Evolutionary conservation across 2,888 invertebrate genomes (phyloP).

Genomic region (Pinctada fucata): DNA sequence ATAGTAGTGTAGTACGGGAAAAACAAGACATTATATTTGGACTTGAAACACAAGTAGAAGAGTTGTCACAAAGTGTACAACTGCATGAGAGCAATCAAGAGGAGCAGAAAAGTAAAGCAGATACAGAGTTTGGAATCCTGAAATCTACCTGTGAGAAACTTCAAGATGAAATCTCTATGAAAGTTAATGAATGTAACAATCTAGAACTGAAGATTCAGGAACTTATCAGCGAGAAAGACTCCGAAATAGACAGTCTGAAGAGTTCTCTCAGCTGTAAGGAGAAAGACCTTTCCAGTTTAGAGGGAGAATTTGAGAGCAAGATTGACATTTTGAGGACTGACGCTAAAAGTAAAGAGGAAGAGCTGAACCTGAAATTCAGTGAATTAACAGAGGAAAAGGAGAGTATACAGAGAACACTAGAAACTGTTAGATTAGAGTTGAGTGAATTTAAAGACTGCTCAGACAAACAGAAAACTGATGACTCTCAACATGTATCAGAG

Average conservation of each 20-base stretch:
- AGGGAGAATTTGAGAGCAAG: conserved; percentile 25
- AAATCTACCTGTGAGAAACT: conserved; percentile 15
- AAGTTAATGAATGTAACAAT: neutral
- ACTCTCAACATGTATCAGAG: conserved; percentile 40
- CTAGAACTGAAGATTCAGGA: conserved; percentile 19
- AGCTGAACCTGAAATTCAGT: conserved; percentile 29
- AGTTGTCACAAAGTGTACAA: conserved; percentile 7
- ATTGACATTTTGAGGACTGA: neutral
- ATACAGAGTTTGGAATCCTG: conserved; percentile 4
- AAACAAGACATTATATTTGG: conserved; percentile 39
- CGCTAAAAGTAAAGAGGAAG: conserved; percentile 26
- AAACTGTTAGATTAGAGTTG: conserved; percentile 35
- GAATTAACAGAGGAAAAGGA: conserved; percentile 34
- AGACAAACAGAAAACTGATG: conserved; percentile 39
- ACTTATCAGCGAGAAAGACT: conserved; percentile 8
- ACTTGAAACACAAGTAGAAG: conserved; percentile 31
- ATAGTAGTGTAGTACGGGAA: conserved; percentile 33
- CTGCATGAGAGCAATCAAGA: conserved; percentile 16
- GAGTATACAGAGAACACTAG: conserved; percentile 22
- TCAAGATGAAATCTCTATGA: conserved; percentile 8
- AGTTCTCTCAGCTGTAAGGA: conserved; percentile 20
- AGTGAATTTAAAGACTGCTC: conserved; percentile 43
- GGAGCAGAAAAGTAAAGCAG: conserved; percentile 19
- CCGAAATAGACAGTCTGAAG: conserved; percentile 12
- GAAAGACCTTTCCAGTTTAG: conserved; percentile 17